Evolutionary conservation across 2,888 invertebrate species (phyloP).

Genomic region (Thumatha senex): DNA sequence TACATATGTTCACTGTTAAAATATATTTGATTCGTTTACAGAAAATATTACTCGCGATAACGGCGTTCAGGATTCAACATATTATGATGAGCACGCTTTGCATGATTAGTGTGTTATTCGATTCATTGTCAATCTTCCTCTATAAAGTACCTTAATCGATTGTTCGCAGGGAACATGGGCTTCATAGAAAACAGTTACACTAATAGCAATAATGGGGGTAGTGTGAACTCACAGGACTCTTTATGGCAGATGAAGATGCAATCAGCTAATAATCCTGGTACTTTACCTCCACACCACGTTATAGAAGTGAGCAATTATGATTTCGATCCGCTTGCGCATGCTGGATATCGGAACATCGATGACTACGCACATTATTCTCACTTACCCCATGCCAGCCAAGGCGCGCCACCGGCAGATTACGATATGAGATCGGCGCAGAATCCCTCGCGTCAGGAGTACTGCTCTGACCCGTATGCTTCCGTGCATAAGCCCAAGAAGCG

Average conservation of each 20-base stretch:
- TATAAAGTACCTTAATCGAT: conserved; percentile 10
- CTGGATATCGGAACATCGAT: conserved; percentile 91
- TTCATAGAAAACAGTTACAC: conserved; percentile 96
- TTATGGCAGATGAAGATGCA: conserved; percentile 97
- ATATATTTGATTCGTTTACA: not conserved
- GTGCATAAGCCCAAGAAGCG: conserved; percentile 96
- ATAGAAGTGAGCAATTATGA: conserved; percentile 88
- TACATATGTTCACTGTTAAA: not conserved
- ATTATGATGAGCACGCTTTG: conserved; percentile 28
- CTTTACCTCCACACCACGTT: conserved; percentile 75
- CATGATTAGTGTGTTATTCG: conserved; percentile 17
- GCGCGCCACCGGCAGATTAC: conserved; percentile 85
- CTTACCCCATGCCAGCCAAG: conserved; percentile 78
- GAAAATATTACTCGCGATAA: not conserved
- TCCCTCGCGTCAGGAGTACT: conserved; percentile 93
- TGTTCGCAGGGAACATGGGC: conserved; percentile 88
- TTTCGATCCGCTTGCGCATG: conserved; percentile 90
- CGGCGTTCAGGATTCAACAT: conserved; percentile 3
- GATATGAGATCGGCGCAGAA: conserved; percentile 89
- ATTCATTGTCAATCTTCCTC: not conserved
- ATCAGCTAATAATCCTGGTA: conserved; percentile 88
- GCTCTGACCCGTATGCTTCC: conserved; percentile 94
- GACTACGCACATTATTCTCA: conserved; percentile 94
- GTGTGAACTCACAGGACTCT: conserved; percentile 97
- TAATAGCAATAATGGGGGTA: conserved; percentile 97